Percentiles rank a stretch among this genome's conserved stretches.
Evolutionary conservation across 2,888 invertebrate species (phyloP).

Genomic region (Drosophila incognita): DNA sequence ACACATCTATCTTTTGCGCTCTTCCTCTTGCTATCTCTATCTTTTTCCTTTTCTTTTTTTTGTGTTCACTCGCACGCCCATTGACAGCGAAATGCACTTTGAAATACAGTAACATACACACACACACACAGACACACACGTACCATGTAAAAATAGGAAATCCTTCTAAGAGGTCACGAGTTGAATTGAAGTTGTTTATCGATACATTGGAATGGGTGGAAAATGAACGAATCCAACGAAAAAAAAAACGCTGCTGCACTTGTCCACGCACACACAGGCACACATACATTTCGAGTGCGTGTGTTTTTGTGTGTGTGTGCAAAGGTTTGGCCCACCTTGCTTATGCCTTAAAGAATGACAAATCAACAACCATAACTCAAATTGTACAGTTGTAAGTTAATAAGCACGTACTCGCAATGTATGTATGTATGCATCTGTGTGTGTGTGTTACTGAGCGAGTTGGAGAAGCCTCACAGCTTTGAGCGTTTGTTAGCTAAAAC

Average conservation of each 20-base stretch:
- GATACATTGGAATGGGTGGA: slow-evolving; percentile 42
- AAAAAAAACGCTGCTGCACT: slow-evolving; percentile 43
- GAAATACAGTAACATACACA: slow-evolving; percentile 72
- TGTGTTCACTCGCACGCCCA: slow-evolving; percentile 35
- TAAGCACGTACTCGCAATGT: slow-evolving; percentile 46
- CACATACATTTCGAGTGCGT: neutral
- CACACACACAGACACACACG: slow-evolving; percentile 24
- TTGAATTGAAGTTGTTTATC: slow-evolving; percentile 64
- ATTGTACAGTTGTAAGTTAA: slow-evolving; percentile 61
- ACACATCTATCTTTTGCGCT: slow-evolving; percentile 33
- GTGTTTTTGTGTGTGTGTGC: slow-evolving; percentile 6
- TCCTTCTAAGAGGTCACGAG: slow-evolving; percentile 76
- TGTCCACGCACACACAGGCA: slow-evolving; percentile 18
- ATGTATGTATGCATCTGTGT: neutral
- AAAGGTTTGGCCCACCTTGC: slow-evolving; percentile 45
- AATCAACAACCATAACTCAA: slow-evolving; percentile 54
- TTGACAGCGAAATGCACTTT: slow-evolving; percentile 63
- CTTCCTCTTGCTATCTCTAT: slow-evolving; percentile 25
- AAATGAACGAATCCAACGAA: slow-evolving; percentile 13
- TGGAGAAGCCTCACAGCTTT: slow-evolving; percentile 53
- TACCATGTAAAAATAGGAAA: slow-evolving; percentile 72
- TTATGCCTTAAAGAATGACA: slow-evolving; percentile 39
- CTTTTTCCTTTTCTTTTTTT: slow-evolving; percentile 13
- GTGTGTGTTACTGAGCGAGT: slow-evolving; percentile 13
- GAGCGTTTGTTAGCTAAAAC: slow-evolving; percentile 33